Base-by-base conservation (phyloP, 1,140 invertebrate genomes). In the Hormaphis cornu region DNA sequence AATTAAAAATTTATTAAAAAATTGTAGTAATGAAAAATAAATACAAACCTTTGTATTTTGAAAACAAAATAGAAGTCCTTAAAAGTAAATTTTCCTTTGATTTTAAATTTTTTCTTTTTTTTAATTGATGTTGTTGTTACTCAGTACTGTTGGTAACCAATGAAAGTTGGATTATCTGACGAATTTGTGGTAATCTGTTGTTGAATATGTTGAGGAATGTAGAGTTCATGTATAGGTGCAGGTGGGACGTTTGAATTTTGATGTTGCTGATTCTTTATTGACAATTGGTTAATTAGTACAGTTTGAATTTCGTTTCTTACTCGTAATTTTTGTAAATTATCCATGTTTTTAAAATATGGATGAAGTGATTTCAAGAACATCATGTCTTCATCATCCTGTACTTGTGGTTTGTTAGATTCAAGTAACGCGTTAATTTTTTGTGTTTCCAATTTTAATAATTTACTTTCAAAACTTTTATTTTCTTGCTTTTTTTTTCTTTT, bases 291-390 rank as follows among this genome's bases (percentile, higher is more conserved):
- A 33, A 33, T 33, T 4, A 33, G 30, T 33, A 48, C 46, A 50
- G 46, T 50, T 50, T 26, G 22, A 50, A 50, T 50, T 50, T 50
- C 24, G 22, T 50, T 50, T 50, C 46, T 50, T 50, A 50, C 46
- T 50, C 4, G 22, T 26, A 50, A 50, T 50, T 50, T 50, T 50
- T 50, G 1, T 50, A 50, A 50, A 50, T 50, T 50, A 26, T 50
- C 46, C 46, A 50, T 50, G 46, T 50, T 6, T 50, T 50, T 50
- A 1, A 50, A 50, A 50, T 50, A 50, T 50, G 46, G 46, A 50
- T 50, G 46, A 50, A 50, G 46, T 50, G 46, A 50, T 26, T 50
- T 50, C 4, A 50, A 50, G 4, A 50, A 50, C 46, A 50, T 50
- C 24, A 50, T 50, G 14, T 50, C 46, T 50, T 50, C 24, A 26